Conservation (phyloP, 2,797 vertebrate genomes). For the Nasua narica region DNA sequence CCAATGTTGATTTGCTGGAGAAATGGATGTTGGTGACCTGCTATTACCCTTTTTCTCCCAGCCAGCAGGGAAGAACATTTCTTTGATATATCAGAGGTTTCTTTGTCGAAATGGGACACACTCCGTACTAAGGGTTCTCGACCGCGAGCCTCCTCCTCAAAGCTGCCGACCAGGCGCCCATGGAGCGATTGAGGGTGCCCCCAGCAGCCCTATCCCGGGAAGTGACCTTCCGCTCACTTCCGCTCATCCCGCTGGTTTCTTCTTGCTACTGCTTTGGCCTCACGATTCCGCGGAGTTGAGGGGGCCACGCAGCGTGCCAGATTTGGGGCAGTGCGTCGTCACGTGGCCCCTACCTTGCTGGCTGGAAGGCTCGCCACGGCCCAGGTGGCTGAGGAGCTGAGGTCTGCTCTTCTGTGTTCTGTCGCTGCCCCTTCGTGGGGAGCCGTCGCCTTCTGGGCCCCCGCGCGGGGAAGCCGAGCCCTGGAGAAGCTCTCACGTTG, state of each 20-base stretch:
- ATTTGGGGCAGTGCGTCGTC: background rate
- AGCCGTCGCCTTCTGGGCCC: background rate
- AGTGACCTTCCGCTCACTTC: background rate
- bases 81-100: background rate
- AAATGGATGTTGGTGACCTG: background rate
- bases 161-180: background rate
- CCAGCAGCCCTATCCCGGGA: no score
- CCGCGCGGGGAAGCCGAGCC: background rate
- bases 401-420: rapidly evolving
- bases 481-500: rapidly evolving
- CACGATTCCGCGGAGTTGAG: rapidly evolving
- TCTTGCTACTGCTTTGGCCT: background rate
- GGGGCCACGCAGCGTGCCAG: rapidly evolving
- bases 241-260: rapidly evolving
- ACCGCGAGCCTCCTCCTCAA: background rate
- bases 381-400: background rate
- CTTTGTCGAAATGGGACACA: background rate
- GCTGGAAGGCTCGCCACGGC: rapidly evolving
- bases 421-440: background rate
- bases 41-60: background rate
- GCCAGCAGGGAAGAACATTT: no score
- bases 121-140: background rate
- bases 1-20: no score
- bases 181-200: rapidly evolving
- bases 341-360: rapidly evolving